phyloP scores from a whole-genome alignment of 2,797 vertebrate species.

The Rhynchonycteris naso region DNA sequence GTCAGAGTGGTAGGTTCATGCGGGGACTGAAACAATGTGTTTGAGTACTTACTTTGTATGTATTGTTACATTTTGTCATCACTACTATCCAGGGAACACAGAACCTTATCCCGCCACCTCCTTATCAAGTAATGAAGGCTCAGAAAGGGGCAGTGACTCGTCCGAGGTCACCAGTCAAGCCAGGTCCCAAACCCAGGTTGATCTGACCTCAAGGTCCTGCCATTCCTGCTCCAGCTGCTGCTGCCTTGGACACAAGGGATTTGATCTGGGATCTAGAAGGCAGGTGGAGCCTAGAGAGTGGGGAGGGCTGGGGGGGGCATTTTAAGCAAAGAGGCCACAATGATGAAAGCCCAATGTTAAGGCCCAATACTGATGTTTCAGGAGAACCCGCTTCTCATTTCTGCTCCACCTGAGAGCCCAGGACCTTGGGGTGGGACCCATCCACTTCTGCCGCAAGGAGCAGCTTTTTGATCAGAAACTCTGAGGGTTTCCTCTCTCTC shows the following conservation, averaged over 20 bases:
- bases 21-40: neutral
- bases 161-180: neutral
- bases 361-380: neutral
- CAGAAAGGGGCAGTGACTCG: neutral
- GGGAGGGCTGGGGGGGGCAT: neutral
- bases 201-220: neutral
- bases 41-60: neutral
- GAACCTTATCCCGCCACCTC: neutral
- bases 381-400: fast-evolving
- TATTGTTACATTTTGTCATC: neutral
- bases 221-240: neutral
- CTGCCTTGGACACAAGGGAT: neutral
- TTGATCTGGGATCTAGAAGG: neutral
- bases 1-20: neutral
- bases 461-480: neutral
- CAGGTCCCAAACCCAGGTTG: neutral
- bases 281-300: neutral
- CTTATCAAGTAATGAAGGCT: neutral
- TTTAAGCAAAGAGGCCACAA: neutral
- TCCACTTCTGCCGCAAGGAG: neutral
- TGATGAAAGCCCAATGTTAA: neutral
- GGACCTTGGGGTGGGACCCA: no score
- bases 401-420: neutral
- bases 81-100: neutral
- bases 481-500: neutral